phyloP scores from a whole-genome alignment of 2,113 vertebrate genomes.

The Bos indicus region DNA sequence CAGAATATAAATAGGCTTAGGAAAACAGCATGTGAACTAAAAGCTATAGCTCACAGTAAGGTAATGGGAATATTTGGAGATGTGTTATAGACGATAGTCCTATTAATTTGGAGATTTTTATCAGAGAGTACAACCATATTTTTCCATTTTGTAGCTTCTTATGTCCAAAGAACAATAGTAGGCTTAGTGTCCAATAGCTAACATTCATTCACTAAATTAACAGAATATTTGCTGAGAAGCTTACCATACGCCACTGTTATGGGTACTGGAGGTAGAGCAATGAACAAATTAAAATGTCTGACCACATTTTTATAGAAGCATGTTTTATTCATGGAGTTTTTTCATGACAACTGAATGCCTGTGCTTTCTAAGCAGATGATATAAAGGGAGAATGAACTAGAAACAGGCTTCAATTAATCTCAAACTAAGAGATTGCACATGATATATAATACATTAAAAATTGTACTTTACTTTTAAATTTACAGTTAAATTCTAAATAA shows the following conservation, averaged over 20 bases:
- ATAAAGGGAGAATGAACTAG: background rate
- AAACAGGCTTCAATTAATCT: background rate
- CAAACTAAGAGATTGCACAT: background rate
- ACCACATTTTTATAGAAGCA: background rate
- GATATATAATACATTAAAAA: background rate
- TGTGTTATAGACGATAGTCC: background rate
- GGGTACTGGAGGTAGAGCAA: background rate
- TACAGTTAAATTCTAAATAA: background rate
- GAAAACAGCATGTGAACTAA: background rate
- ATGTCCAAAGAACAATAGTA: background rate
- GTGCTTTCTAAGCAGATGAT: background rate
- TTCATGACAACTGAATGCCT: background rate
- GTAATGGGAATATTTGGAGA: background rate
- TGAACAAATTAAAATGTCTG: background rate
- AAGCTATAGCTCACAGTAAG: background rate
- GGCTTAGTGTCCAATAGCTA: background rate
- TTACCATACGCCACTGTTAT: background rate
- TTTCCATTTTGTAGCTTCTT: background rate
- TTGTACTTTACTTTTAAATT: background rate
- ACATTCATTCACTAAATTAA: background rate
- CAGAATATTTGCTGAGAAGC: background rate
- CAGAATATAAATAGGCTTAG: background rate
- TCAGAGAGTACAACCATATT: background rate
- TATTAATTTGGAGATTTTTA: background rate
- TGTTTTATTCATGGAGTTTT: background rate